Base-by-base conservation (phyloP, 1,140 invertebrate species). In the Lepidurus apus region DNA sequence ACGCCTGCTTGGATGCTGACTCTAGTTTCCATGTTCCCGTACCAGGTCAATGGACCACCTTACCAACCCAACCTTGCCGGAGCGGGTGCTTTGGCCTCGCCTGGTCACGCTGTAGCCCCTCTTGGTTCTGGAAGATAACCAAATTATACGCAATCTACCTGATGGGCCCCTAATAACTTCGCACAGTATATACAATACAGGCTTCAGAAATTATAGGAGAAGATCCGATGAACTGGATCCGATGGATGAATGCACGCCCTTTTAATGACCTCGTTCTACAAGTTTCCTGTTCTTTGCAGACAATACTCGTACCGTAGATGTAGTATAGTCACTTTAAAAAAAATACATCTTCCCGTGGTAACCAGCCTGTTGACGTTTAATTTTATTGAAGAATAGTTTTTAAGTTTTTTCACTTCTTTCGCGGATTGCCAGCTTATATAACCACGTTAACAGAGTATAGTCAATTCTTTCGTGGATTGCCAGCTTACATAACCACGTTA, bases 11-110 rank as follows among this genome's bases (percentile, higher is more conserved):
- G 34, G 53, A 65, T 65, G 53, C 53, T 65, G 53, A 7, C 21
- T 65, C 53, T 65, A n/a, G 53, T 13, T 65, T 21, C 53, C n/a
- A 65, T 17, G 21, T 21, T 65, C 53, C n/a, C 53, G 53, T 65
- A 65, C 53, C 53, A 65, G 53, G 53, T 65, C 53, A 65, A 65
- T 21, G 53, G 53, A 65, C 53, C 53, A 65, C 53, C n/a, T n/a
- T n/a, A n/a, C n/a, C n/a, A n/a, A n/a, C n/a, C n/a, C n/a, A 65
- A 21, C 53, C 13, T 65, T 65, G 53, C 53, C 53, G 9, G 21
- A 65, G 13, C 53, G 13, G 21, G 53, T 65, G 13, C 21, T 9
- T 65, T 9, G 53, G 53, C 53, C 53, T 65, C 21, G 53, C n/a
- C 17, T 13, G 13, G n/a, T 13, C 53, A 17, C 9, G 53, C 17